These are phyloP conservation scores for Lasius platythorax DNA, from an alignment of 2,888 invertebrate species.

Conservation along the genomic window DNA sequence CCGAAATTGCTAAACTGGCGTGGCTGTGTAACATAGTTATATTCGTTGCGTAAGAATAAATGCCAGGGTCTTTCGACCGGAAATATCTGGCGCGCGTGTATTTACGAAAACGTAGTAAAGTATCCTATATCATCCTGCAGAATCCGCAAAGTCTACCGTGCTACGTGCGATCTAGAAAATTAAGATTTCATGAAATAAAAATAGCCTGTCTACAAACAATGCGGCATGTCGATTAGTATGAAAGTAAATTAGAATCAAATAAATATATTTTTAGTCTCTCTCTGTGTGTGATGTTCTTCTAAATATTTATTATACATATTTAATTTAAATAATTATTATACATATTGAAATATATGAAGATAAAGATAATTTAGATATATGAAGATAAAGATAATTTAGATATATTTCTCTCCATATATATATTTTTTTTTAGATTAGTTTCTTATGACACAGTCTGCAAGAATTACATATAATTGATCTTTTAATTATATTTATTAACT, in stretches of 20 bases:
- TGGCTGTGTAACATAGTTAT: background rate
- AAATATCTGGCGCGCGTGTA: background rate
- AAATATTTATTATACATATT: background rate
- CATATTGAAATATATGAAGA: background rate
- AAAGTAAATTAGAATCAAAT: background rate
- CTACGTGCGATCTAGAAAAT: background rate
- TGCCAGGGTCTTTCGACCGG: conserved; percentile 12
- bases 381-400: background rate
- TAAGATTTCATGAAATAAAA: conserved; percentile 7
- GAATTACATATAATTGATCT: background rate
- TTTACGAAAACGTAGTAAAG: conserved; percentile 1
- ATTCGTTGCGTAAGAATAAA: conserved; percentile 47
- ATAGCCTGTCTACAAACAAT: background rate
- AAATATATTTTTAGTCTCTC: background rate
- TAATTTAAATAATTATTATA: background rate
- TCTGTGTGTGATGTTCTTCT: background rate
- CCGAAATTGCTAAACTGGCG: conserved; percentile 31
- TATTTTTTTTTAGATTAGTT: background rate
- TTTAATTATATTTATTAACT: background rate
- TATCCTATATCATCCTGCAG: background rate
- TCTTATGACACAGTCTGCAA: background rate
- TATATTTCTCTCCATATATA: background rate
- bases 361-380: background rate
- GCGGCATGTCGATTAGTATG: background rate
- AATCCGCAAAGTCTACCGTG: background rate